Evolutionary conservation across 2,797 vertebrate genomes (phyloP).

Genomic region (Mormyrus proboscirostris): DNA sequence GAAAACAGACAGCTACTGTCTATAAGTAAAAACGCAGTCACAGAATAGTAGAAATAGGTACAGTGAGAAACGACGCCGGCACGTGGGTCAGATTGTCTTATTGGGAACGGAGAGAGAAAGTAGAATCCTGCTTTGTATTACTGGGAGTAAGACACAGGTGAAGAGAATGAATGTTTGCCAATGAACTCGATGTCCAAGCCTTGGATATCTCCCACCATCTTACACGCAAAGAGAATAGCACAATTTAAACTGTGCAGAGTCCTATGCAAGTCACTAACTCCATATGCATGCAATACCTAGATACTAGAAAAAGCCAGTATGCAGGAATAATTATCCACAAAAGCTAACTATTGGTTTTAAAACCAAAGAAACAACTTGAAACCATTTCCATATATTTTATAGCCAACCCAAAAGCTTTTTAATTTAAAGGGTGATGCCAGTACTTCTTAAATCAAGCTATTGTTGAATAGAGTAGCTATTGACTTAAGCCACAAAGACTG

Average conservation of each 20-base stretch:
- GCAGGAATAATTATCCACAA: not conserved
- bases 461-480: not conserved
- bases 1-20: not conserved
- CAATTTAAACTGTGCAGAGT: not conserved
- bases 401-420: not conserved
- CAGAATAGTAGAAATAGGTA: not conserved
- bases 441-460: not conserved
- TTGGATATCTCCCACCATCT: not conserved
- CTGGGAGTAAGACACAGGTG: not conserved
- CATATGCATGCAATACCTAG: not conserved
- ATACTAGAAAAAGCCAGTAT: not conserved
- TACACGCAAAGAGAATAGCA: not conserved
- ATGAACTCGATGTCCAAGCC: not conserved
- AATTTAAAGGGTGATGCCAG: not conserved
- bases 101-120: not conserved
- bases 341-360: not conserved
- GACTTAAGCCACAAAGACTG: not conserved
- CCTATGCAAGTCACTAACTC: not conserved
- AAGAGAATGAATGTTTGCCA: not conserved
- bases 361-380: not conserved
- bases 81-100: not conserved
- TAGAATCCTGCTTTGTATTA: not conserved
- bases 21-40: not conserved
- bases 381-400: not conserved
- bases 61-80: not conserved